Base-by-base conservation (phyloP, 2,113 vertebrate genomes). In the Cygnus buccinator region DNA sequence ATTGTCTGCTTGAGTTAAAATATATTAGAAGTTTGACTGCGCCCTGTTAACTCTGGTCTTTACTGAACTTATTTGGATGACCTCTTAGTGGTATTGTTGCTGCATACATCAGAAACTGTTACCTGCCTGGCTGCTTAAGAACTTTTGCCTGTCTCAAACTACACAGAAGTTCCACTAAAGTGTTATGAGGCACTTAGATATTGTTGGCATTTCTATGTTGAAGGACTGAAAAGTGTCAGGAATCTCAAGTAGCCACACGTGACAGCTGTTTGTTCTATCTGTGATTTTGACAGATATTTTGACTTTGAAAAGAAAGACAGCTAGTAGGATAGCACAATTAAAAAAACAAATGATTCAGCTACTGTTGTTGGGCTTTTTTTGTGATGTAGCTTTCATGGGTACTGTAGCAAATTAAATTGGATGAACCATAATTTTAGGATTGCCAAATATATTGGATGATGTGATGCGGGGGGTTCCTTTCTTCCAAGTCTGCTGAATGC, bases 1-100 rank as follows among this genome's bases (percentile, higher is more conserved):
- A 33, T 77, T 89, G 70, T 86, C 33, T 92, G 75, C 46, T 81
- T 61, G 21, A 91, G 65, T 74, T 94, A 31, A 85, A 94, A 84
- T 63, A 44, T 21, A 63, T 67, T 71, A 78, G 13, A 75, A 57
- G 26, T 62, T 90, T 87, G 39, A 66, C 73, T 89, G 37, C 87
- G 46, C 72, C n/a, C 11, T 29, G 3, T 85, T 92, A 73, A 43
- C 37, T 48, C 72, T 91, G 55, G 25, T 76, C 50, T 93, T 71
- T 48, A 28, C 62, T 77, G 63, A 78, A 88, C 39, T 71, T 78
- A 29, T 55, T 83, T 48, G 74, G 65, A 57, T 72, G 74, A 81
- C 22, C 15, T 91, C 35, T 46, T 74, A 54, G 73, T 63, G 55
- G 21, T 87, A 37, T 44, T 26, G 26, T 19, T 73, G 63, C 71